Percentiles rank a stretch among this genome's conserved stretches.
phyloP scores from a whole-genome alignment of 1,140 invertebrate species.

The Nomia melanderi region DNA sequence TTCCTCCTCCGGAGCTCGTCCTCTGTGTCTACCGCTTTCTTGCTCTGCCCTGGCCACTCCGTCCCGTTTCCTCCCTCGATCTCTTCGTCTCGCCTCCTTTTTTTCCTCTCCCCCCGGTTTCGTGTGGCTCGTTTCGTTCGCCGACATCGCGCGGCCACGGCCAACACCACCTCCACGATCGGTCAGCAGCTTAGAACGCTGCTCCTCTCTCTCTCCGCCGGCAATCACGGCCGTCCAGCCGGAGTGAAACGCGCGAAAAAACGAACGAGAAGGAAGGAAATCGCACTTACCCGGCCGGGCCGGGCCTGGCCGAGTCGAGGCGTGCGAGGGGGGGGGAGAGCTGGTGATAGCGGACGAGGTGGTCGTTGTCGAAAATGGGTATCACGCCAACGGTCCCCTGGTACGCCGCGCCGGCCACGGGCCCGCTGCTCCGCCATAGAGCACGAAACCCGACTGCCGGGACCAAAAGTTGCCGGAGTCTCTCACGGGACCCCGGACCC shows the following conservation, averaged over 20 bases:
- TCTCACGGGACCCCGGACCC: constrained; percentile 39
- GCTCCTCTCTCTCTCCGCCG: constrained; percentile 31
- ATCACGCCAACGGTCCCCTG: constrained; percentile 55
- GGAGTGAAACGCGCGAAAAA: constrained; percentile 50
- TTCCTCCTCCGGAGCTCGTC: constrained; percentile 13
- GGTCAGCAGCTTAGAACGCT: constrained; percentile 60
- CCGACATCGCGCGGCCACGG: constrained; percentile 28
- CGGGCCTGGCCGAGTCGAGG: too few species aligned
- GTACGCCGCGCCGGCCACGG: constrained; percentile 7
- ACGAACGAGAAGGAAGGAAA: constrained; percentile 45
- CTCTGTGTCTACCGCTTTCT: constrained; percentile 26
- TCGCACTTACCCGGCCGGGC: constrained; percentile 64
- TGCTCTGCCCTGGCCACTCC: background rate
- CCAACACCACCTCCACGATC: constrained; percentile 23
- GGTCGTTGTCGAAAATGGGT: constrained; percentile 62
- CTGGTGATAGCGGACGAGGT: constrained; percentile 54
- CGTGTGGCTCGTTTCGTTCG: constrained; percentile 34
- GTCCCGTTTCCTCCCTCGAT: background rate
- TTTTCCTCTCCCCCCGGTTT: constrained; percentile 15
- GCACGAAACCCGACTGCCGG: constrained; percentile 51
- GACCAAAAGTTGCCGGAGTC: constrained; percentile 32
- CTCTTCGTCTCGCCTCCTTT: too few species aligned
- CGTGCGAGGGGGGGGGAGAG: constrained; percentile 11
- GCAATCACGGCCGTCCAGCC: constrained; percentile 62
- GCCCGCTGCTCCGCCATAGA: constrained; percentile 45